These are phyloP conservation scores for Rhagonycha fulva DNA, from an alignment of 2,888 invertebrate species.

Conservation along the genomic window DNA sequence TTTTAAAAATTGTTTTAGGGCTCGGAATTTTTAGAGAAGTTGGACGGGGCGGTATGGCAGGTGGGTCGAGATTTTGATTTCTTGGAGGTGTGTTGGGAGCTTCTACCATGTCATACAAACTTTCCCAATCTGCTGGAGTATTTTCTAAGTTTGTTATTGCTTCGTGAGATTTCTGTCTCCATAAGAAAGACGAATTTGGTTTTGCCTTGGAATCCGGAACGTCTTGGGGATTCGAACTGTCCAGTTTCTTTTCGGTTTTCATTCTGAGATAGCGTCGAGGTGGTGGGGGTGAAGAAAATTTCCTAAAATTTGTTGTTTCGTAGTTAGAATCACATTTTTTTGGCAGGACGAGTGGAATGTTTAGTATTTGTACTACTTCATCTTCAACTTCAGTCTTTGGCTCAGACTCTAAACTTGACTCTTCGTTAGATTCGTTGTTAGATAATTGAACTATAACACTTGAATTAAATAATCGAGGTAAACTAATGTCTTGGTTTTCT, in stretches of 20 bases:
- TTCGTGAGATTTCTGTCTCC: constrained; percentile 57
- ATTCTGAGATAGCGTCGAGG: not conserved
- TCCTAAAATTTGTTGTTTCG: constrained; percentile 40
- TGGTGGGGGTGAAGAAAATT: constrained; percentile 23
- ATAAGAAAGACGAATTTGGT: constrained; percentile 70
- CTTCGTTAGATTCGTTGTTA: constrained; percentile 25
- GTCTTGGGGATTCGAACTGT: not conserved
- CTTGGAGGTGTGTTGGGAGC: constrained; percentile 11
- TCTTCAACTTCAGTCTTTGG: constrained; percentile 32
- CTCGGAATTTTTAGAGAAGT: constrained; percentile 9
- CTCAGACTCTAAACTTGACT: constrained; percentile 8
- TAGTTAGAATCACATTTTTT: constrained; percentile 48
- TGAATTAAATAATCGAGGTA: not conserved
- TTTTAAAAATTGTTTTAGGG: constrained; percentile 31
- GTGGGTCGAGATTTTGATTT: constrained; percentile 6
- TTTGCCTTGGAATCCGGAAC: constrained; percentile 46
- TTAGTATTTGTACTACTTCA: constrained; percentile 47
- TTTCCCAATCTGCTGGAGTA: constrained; percentile 29
- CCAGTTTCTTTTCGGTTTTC: not conserved
- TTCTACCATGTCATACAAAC: constrained; percentile 40
- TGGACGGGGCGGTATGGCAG: constrained; percentile 23
- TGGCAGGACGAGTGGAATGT: constrained; percentile 44
- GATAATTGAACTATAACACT: constrained; percentile 21
- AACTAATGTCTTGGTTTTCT: constrained; percentile 43
- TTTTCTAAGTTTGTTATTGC: not conserved